Evolutionary conservation across 2,888 invertebrate species (phyloP).

Genomic region (Nomada ruficornis): DNA sequence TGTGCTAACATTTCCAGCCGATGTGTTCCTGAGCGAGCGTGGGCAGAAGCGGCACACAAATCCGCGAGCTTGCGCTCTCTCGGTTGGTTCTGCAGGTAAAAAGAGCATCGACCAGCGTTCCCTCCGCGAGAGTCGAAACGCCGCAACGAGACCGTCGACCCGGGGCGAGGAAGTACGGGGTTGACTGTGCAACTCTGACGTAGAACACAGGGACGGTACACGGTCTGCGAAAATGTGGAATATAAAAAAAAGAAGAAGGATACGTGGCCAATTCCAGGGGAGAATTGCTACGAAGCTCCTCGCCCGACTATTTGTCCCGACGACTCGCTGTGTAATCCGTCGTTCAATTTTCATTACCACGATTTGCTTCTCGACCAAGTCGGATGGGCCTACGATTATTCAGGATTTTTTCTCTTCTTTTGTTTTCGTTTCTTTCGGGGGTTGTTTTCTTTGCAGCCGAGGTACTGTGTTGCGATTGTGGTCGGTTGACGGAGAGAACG

Average conservation of each 20-base stretch:
- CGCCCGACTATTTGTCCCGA: constrained; percentile 56
- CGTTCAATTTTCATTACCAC: constrained; percentile 70
- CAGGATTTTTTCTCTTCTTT: not conserved
- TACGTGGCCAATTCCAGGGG: constrained; percentile 61
- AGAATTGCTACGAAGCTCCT: constrained; percentile 62
- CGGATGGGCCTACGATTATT: constrained; percentile 33
- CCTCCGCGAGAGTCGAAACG: constrained; percentile 30
- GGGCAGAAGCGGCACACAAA: constrained; percentile 50
- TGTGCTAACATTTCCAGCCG: constrained; percentile 26
- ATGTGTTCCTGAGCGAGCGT: constrained; percentile 34
- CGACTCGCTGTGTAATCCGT: constrained; percentile 53
- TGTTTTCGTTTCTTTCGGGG: not conserved
- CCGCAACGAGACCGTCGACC: constrained; percentile 44
- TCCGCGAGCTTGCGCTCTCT: constrained; percentile 61
- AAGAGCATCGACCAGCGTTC: constrained; percentile 55
- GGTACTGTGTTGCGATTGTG: too few relatives aligned
- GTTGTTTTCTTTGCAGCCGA: too few relatives aligned
- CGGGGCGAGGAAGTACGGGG: constrained; percentile 48
- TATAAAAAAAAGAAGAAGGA: constrained; percentile 7
- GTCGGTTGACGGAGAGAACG: too few relatives aligned
- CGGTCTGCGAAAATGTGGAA: constrained; percentile 47
- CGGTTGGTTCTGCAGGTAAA: constrained; percentile 33
- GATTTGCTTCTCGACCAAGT: constrained; percentile 63
- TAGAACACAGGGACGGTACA: constrained; percentile 59
- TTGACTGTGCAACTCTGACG: constrained; percentile 61